phyloP scores from a whole-genome alignment of 1,140 invertebrate genomes.

The Pseudomyrmex concolor region DNA sequence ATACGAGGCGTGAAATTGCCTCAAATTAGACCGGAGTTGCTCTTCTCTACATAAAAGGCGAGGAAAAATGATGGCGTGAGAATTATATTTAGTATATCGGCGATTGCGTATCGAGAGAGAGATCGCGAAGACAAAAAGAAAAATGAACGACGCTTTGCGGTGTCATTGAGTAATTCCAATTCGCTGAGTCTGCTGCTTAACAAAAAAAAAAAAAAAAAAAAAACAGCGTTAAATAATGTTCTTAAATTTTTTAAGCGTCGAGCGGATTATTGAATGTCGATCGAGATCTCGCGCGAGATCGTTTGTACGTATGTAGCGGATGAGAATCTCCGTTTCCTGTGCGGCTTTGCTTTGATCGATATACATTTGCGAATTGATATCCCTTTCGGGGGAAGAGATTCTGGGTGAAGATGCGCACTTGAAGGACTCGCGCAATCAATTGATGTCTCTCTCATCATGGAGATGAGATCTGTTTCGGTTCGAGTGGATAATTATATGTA shows the following conservation, averaged over 20 bases:
- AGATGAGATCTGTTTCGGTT: conserved; percentile 4
- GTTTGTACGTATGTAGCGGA: too few relatives aligned
- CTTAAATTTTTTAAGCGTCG: conserved; percentile 38
- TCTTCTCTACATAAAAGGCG: not conserved
- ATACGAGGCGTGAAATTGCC: not conserved
- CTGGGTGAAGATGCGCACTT: not conserved
- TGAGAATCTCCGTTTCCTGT: not conserved
- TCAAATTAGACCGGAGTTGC: not conserved
- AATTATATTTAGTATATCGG: conserved; percentile 4
- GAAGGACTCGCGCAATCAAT: conserved; percentile 29
- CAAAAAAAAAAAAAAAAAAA: not conserved
- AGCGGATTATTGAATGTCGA: conserved; percentile 7
- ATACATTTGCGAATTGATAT: conserved; percentile 3
- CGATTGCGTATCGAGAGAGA: not conserved
- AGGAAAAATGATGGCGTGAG: conserved; percentile 15
- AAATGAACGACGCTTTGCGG: too few relatives aligned
- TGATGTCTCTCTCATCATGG: conserved; percentile 6
- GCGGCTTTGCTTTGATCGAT: conserved; percentile 40
- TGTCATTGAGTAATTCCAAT: conserved; percentile 3
- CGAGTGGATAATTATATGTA: conserved; percentile 25
- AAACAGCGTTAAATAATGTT: conserved; percentile 28
- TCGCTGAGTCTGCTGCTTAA: not conserved
- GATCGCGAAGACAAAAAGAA: too few relatives aligned
- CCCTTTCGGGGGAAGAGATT: not conserved
- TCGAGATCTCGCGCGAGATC: not conserved